These are phyloP conservation scores for Octodonta nipae DNA, from an alignment of 2,888 invertebrate species.

Conservation along the genomic window DNA sequence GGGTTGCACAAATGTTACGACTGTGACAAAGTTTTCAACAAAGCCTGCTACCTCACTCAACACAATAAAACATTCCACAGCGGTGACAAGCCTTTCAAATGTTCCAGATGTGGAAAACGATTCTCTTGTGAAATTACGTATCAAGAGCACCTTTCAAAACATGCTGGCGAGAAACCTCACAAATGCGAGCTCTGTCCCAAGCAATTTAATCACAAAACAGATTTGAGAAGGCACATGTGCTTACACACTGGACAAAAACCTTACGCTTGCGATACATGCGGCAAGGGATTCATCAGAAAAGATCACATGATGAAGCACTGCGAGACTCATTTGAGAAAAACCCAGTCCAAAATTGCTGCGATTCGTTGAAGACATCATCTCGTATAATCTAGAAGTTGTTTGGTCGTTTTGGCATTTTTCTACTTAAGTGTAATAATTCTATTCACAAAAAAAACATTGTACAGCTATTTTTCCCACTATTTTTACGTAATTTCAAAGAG, in stretches of 20 bases:
- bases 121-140: conserved; percentile 60
- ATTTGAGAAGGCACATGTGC: conserved; percentile 73
- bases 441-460: conserved; percentile 16
- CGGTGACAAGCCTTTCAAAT: conserved; percentile 76
- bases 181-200: conserved; percentile 76
- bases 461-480: too few species aligned
- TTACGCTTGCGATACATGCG: conserved; percentile 66
- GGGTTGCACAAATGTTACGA: conserved; percentile 55
- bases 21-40: conserved; percentile 74
- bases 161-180: conserved; percentile 71
- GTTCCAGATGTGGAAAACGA: conserved; percentile 72
- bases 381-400: conserved; percentile 20
- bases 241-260: conserved; percentile 78
- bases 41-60: conserved; percentile 77
- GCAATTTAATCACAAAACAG: conserved; percentile 83
- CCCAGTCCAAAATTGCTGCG: conserved; percentile 21
- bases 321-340: conserved; percentile 62
- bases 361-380: conserved; percentile 15
- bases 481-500: too few species aligned
- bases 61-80: conserved; percentile 82
- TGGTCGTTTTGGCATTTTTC: conserved; percentile 26
- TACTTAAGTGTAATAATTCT: conserved; percentile 24
- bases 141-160: conserved; percentile 61
- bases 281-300: conserved; percentile 78
- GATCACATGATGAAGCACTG: conserved; percentile 84